Percentiles rank a stretch among this genome's conserved stretches.
phyloP scores from a whole-genome alignment of 2,888 invertebrate genomes.

The Chouioia cunea region DNA sequence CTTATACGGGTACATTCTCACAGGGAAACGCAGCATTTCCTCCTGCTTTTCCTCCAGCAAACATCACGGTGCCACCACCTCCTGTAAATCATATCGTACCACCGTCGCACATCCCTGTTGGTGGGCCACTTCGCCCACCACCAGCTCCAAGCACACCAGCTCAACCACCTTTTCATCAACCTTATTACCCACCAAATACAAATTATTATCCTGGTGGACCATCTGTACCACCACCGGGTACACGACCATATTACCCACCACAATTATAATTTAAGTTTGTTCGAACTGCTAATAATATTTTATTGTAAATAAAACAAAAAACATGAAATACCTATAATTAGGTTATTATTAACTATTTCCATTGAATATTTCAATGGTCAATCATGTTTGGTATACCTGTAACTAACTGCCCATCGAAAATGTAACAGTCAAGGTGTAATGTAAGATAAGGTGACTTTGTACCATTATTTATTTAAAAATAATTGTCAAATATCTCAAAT shows the following conservation, averaged over 20 bases:
- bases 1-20: slow-evolving; percentile 60
- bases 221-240: slow-evolving; percentile 57
- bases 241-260: slow-evolving; percentile 63
- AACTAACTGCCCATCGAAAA: too few species aligned
- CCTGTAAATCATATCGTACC: slow-evolving; percentile 63
- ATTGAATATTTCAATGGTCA: too few species aligned
- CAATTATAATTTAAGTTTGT: slow-evolving; percentile 53
- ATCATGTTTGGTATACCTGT: too few species aligned
- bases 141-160: slow-evolving; percentile 52
- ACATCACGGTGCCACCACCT: slow-evolving; percentile 64
- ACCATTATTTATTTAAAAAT: too few species aligned
- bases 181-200: slow-evolving; percentile 62
- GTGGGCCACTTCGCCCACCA: slow-evolving; percentile 52
- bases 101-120: slow-evolving; percentile 41
- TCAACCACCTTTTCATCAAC: slow-evolving; percentile 55
- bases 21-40: slow-evolving; percentile 60
- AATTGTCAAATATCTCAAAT: too few species aligned
- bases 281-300: too few species aligned
- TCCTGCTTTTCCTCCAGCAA: slow-evolving; percentile 64
- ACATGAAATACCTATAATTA: too few species aligned
- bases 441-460: too few species aligned
- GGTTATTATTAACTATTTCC: too few species aligned
- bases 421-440: too few species aligned
- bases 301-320: too few species aligned
- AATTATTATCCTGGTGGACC: slow-evolving; percentile 61